Evolutionary conservation across 2,888 invertebrate genomes (phyloP).

Genomic region (Monopis laevigella): DNA sequence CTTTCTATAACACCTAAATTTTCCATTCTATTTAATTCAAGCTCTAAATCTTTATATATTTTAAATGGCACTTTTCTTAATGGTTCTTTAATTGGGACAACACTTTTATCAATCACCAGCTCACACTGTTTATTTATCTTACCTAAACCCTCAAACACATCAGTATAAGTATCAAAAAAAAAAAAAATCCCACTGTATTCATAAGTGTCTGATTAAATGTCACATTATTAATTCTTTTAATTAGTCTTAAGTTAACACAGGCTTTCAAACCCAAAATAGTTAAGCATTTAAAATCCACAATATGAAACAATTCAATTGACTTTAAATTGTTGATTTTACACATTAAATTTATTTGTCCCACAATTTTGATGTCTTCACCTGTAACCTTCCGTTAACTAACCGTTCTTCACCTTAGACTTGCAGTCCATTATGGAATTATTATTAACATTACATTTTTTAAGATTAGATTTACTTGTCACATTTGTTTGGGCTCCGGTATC

Average conservation of each 20-base stretch:
- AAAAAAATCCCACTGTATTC: background rate
- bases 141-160: constrained; percentile 2
- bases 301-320: background rate
- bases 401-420: background rate
- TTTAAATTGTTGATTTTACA: background rate
- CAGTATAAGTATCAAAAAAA: background rate
- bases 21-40: constrained; percentile 16
- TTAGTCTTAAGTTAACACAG: background rate
- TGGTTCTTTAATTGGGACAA: constrained; percentile 2
- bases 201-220: background rate
- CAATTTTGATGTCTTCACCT: background rate
- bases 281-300: background rate
- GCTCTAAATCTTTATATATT: constrained; percentile 14
- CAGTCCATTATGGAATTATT: background rate
- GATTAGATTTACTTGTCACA: background rate
- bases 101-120: background rate
- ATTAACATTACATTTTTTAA: background rate
- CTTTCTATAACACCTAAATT: constrained; percentile 13
- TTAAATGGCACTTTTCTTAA: constrained; percentile 8
- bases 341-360: background rate
- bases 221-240: background rate
- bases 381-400: too few species aligned
- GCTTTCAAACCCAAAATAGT: background rate
- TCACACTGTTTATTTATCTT: background rate
- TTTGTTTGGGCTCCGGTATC: background rate